These are phyloP conservation scores for Dipodomys stephensi DNA, from an alignment of 2,113 vertebrate genomes.

Conservation along the genomic window DNA sequence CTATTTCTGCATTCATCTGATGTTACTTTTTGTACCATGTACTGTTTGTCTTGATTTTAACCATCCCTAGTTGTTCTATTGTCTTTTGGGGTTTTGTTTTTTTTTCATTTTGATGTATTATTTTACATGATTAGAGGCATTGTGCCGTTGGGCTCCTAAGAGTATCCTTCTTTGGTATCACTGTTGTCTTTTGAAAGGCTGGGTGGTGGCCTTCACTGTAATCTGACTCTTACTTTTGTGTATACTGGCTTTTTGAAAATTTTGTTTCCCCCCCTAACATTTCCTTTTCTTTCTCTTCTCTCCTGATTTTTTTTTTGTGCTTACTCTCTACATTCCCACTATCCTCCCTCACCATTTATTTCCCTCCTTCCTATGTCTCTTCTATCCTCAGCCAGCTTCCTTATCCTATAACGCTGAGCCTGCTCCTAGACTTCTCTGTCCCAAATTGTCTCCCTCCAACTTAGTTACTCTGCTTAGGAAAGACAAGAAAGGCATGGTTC, in stretches of 20 bases:
- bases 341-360: not conserved
- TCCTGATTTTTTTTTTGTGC: not conserved
- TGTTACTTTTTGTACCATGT: conserved; percentile 34
- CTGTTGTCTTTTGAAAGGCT: conserved; percentile 12
- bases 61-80: conserved; percentile 13
- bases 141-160: no score
- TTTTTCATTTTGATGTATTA: no score
- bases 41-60: conserved; percentile 37
- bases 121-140: no score
- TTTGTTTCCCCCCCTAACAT: not conserved
- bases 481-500: not conserved
- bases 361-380: not conserved
- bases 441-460: not conserved
- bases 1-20: conserved; percentile 34
- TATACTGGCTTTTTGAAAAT: not conserved
- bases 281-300: conserved; percentile 8
- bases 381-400: not conserved
- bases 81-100: not conserved
- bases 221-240: conserved; percentile 3
- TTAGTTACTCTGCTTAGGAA: not conserved
- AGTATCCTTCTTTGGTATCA: no score
- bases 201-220: not conserved
- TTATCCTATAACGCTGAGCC: not conserved
- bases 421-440: not conserved
- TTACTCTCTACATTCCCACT: not conserved